These are phyloP conservation scores for Drosophila suboccidentalis DNA, from an alignment of 2,888 invertebrate genomes.

Conservation along the genomic window DNA sequence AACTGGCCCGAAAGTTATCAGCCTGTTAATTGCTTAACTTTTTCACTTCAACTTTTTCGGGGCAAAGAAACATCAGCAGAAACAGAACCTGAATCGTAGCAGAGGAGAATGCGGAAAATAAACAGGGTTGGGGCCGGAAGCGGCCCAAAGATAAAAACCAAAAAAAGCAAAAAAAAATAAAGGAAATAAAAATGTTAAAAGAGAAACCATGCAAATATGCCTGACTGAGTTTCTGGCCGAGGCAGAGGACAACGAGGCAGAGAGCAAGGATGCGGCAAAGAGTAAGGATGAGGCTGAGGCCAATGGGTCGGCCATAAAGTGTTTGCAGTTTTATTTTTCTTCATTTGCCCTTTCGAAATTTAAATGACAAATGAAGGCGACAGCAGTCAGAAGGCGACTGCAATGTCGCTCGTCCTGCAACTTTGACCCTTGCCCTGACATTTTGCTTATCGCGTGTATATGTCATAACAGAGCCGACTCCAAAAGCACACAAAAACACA, in stretches of 20 bases:
- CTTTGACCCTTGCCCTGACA: conserved; percentile 75
- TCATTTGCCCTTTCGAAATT: conserved; percentile 66
- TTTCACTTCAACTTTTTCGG: conserved; percentile 80
- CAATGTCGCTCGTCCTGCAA: conserved; percentile 47
- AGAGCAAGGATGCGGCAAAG: not conserved
- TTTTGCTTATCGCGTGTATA: conserved; percentile 74
- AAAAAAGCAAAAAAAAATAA: conserved; percentile 26
- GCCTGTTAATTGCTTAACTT: conserved; percentile 84
- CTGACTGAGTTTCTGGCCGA: conserved; percentile 29
- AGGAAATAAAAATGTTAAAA: conserved; percentile 26
- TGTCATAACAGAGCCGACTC: conserved; percentile 69
- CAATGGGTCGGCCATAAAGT: conserved; percentile 44
- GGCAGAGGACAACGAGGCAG: conserved; percentile 8
- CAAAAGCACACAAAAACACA: conserved; percentile 16
- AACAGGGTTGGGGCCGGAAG: conserved; percentile 1
- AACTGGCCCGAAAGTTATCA: conserved; percentile 77
- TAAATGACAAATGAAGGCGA: conserved; percentile 75
- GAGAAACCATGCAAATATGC: conserved; percentile 65
- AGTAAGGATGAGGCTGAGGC: conserved; percentile 16
- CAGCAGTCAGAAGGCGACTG: conserved; percentile 43
- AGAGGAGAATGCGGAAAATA: not conserved
- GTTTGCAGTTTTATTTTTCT: conserved; percentile 58
- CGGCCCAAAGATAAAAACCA: conserved; percentile 62
- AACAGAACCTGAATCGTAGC: conserved; percentile 35
- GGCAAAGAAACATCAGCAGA: conserved; percentile 41